These are phyloP conservation scores for Danaus chrysippus DNA, from an alignment of 2,888 invertebrate genomes.

Conservation along the genomic window DNA sequence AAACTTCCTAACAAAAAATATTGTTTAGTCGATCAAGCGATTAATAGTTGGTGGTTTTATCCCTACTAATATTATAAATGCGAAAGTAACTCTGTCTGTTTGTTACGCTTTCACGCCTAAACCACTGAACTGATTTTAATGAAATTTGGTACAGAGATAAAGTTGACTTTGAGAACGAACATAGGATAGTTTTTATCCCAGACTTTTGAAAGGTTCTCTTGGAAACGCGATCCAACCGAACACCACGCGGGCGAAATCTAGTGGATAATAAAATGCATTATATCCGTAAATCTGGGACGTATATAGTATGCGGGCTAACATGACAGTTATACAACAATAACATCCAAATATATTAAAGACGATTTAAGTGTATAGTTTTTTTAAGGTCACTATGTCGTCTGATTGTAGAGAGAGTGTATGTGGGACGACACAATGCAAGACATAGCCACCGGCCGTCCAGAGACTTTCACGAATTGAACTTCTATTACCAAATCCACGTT, in stretches of 20 bases:
- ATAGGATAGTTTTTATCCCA: too few species aligned
- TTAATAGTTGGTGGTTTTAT: too few species aligned
- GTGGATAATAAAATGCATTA: too few species aligned
- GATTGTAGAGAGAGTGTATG: constrained; percentile 65
- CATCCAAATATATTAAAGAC: constrained; percentile 55
- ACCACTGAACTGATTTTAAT: too few species aligned
- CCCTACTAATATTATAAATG: too few species aligned
- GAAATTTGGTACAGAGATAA: too few species aligned
- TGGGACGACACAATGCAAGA: constrained; percentile 72
- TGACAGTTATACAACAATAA: constrained; percentile 58
- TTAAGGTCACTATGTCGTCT: constrained; percentile 70
- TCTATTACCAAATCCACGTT: constrained; percentile 78
- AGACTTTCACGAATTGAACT: constrained; percentile 76
- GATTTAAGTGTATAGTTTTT: constrained; percentile 51
- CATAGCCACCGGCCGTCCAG: constrained; percentile 59
- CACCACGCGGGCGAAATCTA: too few species aligned
- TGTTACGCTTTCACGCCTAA: too few species aligned
- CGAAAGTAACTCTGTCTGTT: too few species aligned
- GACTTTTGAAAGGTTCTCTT: too few species aligned
- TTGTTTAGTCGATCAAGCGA: background rate
- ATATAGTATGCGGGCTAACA: constrained; percentile 51
- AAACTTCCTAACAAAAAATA: background rate
- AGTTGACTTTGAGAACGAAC: too few species aligned
- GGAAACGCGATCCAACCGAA: too few species aligned
- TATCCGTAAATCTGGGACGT: constrained; percentile 64